These are phyloP conservation scores for Dinothrombium tinctorium DNA, from an alignment of 1,140 invertebrate genomes.

Conservation along the genomic window DNA sequence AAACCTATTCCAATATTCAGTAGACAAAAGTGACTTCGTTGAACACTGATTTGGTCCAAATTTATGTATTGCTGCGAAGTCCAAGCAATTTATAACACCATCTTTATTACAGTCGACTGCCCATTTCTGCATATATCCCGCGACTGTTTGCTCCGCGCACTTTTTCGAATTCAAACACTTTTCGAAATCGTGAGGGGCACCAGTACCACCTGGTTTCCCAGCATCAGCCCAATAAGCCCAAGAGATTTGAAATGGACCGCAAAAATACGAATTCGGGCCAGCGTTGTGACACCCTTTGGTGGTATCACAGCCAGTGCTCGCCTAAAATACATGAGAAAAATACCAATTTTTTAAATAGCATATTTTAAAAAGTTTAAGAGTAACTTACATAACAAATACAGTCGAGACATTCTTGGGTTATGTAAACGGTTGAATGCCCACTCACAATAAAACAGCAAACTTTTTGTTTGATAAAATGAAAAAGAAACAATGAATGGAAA, in stretches of 20 bases:
- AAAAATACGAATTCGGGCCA: slow-evolving; percentile 19
- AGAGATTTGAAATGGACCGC: slow-evolving; percentile 60
- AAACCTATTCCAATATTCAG: too few relatives aligned
- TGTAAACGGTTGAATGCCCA: too few relatives aligned
- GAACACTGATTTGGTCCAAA: slow-evolving; percentile 7
- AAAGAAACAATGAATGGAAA: too few relatives aligned
- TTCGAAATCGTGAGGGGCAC: slow-evolving; percentile 31
- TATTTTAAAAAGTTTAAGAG: not conserved
- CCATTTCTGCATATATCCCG: slow-evolving; percentile 55
- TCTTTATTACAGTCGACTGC: slow-evolving; percentile 57
- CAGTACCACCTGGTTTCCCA: slow-evolving; percentile 38
- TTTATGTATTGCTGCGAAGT: slow-evolving; percentile 50
- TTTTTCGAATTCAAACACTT: slow-evolving; percentile 45
- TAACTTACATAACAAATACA: slow-evolving; percentile 10
- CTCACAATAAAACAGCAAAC: too few relatives aligned
- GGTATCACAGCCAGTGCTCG: slow-evolving; percentile 13
- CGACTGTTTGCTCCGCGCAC: slow-evolving; percentile 44
- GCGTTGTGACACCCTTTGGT: slow-evolving; percentile 13
- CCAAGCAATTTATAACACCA: slow-evolving; percentile 20
- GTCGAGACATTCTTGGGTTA: slow-evolving; percentile 8
- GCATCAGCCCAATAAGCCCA: slow-evolving; percentile 55
- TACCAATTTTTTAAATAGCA: not conserved
- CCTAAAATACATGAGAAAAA: not conserved
- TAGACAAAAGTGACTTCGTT: too few relatives aligned
- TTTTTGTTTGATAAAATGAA: too few relatives aligned